Evolutionary conservation across 2,888 invertebrate species (phyloP), one percentile per base, ranked within the genome.

Genomic region (Cantharis nigra): DNA sequence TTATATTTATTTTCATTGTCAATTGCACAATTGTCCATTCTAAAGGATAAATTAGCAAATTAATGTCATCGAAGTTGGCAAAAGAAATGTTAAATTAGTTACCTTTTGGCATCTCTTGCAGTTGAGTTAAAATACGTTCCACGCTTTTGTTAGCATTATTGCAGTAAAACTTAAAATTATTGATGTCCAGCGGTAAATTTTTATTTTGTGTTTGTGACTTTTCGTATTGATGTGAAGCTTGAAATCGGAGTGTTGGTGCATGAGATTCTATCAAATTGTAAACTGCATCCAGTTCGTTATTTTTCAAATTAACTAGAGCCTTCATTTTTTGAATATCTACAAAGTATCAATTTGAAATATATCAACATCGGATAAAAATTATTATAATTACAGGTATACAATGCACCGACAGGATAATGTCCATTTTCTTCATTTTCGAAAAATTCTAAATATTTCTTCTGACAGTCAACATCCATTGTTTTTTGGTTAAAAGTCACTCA

Each of bases 21-120:
- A 92, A 78, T 83, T 92, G 92, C 71, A 92, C 84, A 71, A 92
- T 82, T 0, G 92, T 92, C 92, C 92, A 92, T 88, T 92, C 92
- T 92, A 86, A 89, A n/a, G 2, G 7, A n/a, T n/a, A n/a, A 78
- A 81, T 33, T 33, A 11, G 13, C 13, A 33, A 4, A 33, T 33
- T 11, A 33, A 33, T 13, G 13, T 33, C 33, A 4, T 33, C 0
- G 13, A 33, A 13, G 33, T 33, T 33, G 13, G 3, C 1, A 33
- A 13, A 33, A 4, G 33, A 13, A 33, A 33, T n/a, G n/a, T 49
- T n/a, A 2, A 7, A 1, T 3, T 49, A 49, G 5, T 49, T 79
- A 87, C 87, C 87, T 85, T 86, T 83, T 2, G 88, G 88, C 84
- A 88, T 83, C 80, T 87, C 86, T 71, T 82, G 72, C 14, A 88